A percentile compares a stretch with the other conserved stretches of the same genome.
phyloP scores from a whole-genome alignment of 2,113 vertebrate genomes.

The Clupea harengus region DNA sequence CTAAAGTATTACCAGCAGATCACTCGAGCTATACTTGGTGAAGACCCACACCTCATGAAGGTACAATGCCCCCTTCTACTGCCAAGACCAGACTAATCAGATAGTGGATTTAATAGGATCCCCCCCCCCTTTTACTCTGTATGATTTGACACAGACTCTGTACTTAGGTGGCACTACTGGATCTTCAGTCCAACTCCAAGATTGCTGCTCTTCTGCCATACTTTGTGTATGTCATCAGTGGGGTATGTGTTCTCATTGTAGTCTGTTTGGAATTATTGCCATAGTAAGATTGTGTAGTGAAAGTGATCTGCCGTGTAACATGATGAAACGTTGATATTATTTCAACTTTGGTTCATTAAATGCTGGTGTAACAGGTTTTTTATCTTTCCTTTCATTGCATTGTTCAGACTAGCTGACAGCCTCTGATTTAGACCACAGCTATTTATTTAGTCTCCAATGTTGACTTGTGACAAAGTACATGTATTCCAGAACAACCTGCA shows the following conservation, averaged over 20 bases:
- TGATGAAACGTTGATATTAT: too few species aligned
- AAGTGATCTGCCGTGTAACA: too few species aligned
- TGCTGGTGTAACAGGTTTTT: background rate
- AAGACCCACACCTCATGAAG: slow-evolving; percentile 91
- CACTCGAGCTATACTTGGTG: slow-evolving; percentile 85
- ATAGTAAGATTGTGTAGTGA: background rate
- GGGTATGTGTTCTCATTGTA: slow-evolving; percentile 65
- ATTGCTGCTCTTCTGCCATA: slow-evolving; percentile 88
- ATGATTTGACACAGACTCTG: background rate
- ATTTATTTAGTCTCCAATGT: too few species aligned
- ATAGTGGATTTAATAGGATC: background rate
- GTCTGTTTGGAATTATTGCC: background rate
- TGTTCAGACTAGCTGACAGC: background rate
- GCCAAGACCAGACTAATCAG: rapidly evolving
- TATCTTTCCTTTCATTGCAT: too few species aligned
- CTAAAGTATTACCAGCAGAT: slow-evolving; percentile 92
- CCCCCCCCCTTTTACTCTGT: background rate
- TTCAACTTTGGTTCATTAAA: background rate
- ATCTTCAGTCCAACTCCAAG: slow-evolving; percentile 90
- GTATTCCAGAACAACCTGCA: too few species aligned
- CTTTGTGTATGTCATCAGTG: slow-evolving; percentile 91
- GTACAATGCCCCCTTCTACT: slow-evolving; percentile 51
- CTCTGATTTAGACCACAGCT: background rate
- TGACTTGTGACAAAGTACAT: too few species aligned
- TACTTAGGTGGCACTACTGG: slow-evolving; percentile 82